Conservation (phyloP, 2,888 invertebrate species). For the Ophion costatus region DNA sequence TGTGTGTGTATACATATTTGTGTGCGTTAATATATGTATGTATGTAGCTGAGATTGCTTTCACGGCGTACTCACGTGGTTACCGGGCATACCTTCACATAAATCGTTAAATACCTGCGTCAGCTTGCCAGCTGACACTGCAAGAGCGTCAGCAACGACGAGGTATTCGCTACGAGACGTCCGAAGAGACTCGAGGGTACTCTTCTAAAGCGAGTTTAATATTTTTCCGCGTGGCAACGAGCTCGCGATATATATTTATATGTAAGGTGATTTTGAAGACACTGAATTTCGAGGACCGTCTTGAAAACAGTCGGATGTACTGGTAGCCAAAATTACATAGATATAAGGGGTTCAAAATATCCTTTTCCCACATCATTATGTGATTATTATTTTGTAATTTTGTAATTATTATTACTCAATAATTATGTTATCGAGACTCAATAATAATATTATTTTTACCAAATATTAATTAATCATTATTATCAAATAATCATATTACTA, state of each 20-base stretch:
- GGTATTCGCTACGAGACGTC: slow-evolving; percentile 18
- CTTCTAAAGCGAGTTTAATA: neutral
- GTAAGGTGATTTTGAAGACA: neutral
- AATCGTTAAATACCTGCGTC: slow-evolving; percentile 50
- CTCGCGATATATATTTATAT: too few relatives aligned
- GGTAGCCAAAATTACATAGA: too few relatives aligned
- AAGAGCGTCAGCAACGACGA: slow-evolving; percentile 30
- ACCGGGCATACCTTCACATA: slow-evolving; percentile 42
- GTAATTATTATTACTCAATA: too few relatives aligned
- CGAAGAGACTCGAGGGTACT: slow-evolving; percentile 26
- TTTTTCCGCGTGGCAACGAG: neutral
- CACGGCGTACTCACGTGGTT: slow-evolving; percentile 23
- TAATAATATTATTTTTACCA: too few relatives aligned
- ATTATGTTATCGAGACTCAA: too few relatives aligned
- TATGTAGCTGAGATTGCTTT: neutral
- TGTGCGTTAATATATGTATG: neutral
- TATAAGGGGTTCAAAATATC: too few relatives aligned
- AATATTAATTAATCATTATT: too few relatives aligned
- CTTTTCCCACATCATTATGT: too few relatives aligned
- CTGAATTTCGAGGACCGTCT: too few relatives aligned
- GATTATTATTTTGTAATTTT: too few relatives aligned
- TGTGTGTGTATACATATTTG: neutral
- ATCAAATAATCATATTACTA: too few relatives aligned
- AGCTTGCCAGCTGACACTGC: slow-evolving; percentile 53
- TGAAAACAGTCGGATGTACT: too few relatives aligned